Conservation (phyloP, 2,797 vertebrate species). For the Propithecus deckenii region DNA sequence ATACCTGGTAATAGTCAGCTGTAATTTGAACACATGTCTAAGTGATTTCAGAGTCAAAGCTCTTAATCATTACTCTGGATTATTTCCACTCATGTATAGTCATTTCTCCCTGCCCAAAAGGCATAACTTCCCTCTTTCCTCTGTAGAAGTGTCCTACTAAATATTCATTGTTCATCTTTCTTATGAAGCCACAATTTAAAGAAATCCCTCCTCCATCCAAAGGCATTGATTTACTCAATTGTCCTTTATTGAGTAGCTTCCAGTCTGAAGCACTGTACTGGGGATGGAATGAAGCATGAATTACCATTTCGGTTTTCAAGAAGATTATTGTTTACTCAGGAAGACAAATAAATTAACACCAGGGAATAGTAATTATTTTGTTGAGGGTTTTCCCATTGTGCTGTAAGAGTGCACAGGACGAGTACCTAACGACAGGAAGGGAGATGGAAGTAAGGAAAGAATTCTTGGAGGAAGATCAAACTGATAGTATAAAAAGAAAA, state of each 20-base stretch:
- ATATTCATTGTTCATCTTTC: background rate
- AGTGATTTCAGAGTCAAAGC: background rate
- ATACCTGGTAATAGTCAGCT: background rate
- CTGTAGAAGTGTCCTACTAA: background rate
- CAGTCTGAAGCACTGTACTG: background rate
- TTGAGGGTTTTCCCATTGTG: background rate
- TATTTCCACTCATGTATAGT: background rate
- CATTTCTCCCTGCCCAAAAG: background rate
- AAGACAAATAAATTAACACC: background rate
- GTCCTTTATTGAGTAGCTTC: background rate
- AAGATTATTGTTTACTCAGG: background rate
- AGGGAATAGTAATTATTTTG: background rate
- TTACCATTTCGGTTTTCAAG: background rate
- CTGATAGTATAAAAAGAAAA: background rate
- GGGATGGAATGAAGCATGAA: background rate
- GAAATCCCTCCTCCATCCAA: background rate
- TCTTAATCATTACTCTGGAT: background rate
- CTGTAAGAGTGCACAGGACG: background rate
- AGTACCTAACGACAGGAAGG: background rate
- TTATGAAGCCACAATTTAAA: background rate
- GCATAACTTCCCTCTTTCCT: background rate
- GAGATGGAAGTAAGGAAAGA: background rate
- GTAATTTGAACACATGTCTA: background rate
- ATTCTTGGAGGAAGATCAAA: background rate
- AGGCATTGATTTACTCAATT: background rate